Evolutionary conservation across 2,797 vertebrate species (phyloP).

Genomic region (Urophycis tenuis): DNA sequence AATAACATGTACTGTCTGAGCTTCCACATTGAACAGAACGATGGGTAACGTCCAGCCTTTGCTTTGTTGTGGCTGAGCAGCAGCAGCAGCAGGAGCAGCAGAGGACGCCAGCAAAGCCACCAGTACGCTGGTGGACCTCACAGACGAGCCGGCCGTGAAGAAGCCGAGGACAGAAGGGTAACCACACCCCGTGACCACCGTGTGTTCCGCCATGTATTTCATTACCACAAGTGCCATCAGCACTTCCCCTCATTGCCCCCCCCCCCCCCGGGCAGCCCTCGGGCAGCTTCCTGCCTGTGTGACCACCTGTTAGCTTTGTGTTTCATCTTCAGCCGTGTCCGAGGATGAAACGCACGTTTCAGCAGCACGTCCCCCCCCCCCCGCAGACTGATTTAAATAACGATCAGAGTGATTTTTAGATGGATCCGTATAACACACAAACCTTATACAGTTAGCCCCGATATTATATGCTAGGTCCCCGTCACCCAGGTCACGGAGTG

Average conservation of each 20-base stretch:
- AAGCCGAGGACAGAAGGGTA: conserved; percentile 64
- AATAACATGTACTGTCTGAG: neutral
- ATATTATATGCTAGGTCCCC: neutral
- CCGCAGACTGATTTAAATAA: neutral
- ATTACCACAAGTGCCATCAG: neutral
- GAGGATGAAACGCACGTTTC: neutral
- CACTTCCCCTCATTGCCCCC: neutral
- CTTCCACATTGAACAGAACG: neutral
- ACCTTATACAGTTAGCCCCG: neutral
- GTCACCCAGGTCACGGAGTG: neutral
- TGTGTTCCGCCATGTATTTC: neutral
- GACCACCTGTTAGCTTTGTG: neutral
- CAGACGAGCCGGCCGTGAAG: conserved; percentile 63
- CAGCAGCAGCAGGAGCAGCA: conserved; percentile 29
- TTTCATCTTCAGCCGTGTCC: neutral
- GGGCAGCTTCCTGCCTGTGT: neutral
- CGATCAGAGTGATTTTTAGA: neutral
- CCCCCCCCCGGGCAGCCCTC: neutral
- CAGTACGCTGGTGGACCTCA: conserved; percentile 46
- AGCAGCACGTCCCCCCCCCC: too few species aligned
- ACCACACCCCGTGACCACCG: neutral
- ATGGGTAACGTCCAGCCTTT: neutral
- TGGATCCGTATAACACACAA: neutral
- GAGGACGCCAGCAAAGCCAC: conserved; percentile 31
- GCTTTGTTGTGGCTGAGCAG: neutral